Percentiles rank a stretch among this genome's conserved stretches.
Evolutionary conservation across 2,113 vertebrate genomes (phyloP).

Genomic region (Opisthocomus hoazin): DNA sequence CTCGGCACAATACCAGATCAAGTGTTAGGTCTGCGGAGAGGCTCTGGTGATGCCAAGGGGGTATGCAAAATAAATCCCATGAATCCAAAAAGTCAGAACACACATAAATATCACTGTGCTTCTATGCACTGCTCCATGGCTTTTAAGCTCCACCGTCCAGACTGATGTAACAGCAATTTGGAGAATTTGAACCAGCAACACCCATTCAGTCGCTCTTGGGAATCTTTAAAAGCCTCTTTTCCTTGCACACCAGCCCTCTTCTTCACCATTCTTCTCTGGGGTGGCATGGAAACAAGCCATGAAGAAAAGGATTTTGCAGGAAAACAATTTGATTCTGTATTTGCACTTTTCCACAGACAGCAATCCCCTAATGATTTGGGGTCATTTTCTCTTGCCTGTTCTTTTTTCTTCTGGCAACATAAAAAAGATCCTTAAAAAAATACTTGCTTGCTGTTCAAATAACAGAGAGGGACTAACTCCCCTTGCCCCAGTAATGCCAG

Average conservation of each 20-base stretch:
- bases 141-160: background rate
- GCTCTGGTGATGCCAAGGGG: background rate
- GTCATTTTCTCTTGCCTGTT: constrained; percentile 18
- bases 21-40: background rate
- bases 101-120: background rate
- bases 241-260: background rate
- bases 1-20: background rate
- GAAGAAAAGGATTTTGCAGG: background rate
- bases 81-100: background rate
- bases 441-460: background rate
- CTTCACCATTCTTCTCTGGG: background rate
- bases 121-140: background rate
- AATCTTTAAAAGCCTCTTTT: constrained; percentile 1
- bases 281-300: constrained; percentile 11
- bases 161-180: background rate
- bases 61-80: background rate
- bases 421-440: background rate
- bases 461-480: background rate
- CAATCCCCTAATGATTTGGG: background rate
- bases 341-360: constrained; percentile 11
- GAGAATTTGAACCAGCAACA: background rate
- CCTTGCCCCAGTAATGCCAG: constrained; percentile 9
- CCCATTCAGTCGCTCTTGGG: background rate
- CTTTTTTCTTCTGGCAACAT: constrained; percentile 1
- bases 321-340: background rate